Base-by-base conservation (phyloP, 2,888 invertebrate species). In the Chrysopilus asiliformis region DNA sequence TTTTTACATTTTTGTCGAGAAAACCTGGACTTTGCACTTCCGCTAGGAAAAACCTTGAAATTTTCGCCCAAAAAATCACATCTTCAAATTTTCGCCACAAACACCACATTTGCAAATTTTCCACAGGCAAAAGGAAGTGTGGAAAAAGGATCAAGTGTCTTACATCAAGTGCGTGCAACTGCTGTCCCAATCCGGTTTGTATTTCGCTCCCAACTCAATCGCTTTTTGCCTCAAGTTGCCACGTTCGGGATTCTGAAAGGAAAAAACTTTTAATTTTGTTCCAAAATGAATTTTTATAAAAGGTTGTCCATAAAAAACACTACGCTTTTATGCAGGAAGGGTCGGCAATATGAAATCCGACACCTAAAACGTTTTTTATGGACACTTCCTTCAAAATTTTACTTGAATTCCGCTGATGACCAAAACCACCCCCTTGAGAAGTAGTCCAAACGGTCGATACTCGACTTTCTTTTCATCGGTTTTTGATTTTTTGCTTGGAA, bases 161-260 rank as follows among this genome's bases (percentile, higher is more conserved):
- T 64, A 89, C 85, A 93, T 71, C 44, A 93, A 73, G 65, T 91
- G 91, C 5, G 89, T 90, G 57, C 84, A 86, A 17, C 55, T 57
- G 13, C 60, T 53, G 34, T 71, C 70, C 89, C 89, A 90, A 63
- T 84, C 81, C 1, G 72, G 65, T 55, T 70, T 72, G 54, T 83
- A 87, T 46, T 67, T 68, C 2, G 86, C 90, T 3, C 91, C 91
- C 72, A 93, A 73, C 36, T 72, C 70, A 4, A 77, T 39, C 5
- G 82, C 86, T 46, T 71, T 69, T 43, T 68, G 70, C 22, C 90
- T 65, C 32, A 91, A 53, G 40, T 68, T 60, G 1, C 69, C 71
- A 33, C 91, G 70, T 40, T 71, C 68, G 4, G 91, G 91, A 67
- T 91, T 83, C 65, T 78, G 71, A 63, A 34, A 10, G 24, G 5